Base-by-base conservation (phyloP, 1,140 invertebrate species). In the Drosophila takahashii region DNA sequence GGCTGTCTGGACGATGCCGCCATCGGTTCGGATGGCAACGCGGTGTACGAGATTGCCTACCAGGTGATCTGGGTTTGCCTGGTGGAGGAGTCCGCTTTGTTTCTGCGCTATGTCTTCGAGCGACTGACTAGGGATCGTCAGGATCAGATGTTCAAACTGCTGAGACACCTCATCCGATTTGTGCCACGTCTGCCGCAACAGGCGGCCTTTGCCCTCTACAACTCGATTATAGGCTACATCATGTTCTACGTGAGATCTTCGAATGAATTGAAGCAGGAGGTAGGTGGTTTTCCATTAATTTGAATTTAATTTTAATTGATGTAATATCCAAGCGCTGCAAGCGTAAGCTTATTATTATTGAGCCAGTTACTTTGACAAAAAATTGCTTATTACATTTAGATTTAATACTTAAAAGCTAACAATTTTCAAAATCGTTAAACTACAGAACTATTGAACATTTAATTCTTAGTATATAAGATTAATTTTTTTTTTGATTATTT, bases 171-270 rank as follows among this genome's bases (percentile, higher is more conserved):
- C 1, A 97, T 99, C 16, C 94, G 98, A 60, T 98, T 98, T 92
- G 96, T 99, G 59, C 97, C 97, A 4, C 95, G 97, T 60, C 92
- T 99, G 36, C 99, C 99, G 0, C 97, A 99, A 72, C 98, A 99
- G 93, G 98, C 98, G 6, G 99, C 99, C 1, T 99, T 99, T 93
- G 97, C 98, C n/a, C 92, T 99, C 0, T 99, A 99, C 92, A 99
- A 99, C 94, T 99, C 99, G 79, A 96, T 99, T 69, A 99, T 99
- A 86, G 99, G 99, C 15, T 99, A 99, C 90, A 97, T 99, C 1
- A 99, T 99, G 98, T 99, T 99, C 93, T 99, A 99, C 91, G 98
- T 99, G 0, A 93, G 99, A 54, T 96, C 97, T 9, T 97, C 98
- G 0, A 97, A 98, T 86, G 98, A 99, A 90, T 96, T 97, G 34